These are phyloP conservation scores for Brevimyrus niger DNA, from an alignment of 2,113 vertebrate species.

Conservation along the genomic window DNA sequence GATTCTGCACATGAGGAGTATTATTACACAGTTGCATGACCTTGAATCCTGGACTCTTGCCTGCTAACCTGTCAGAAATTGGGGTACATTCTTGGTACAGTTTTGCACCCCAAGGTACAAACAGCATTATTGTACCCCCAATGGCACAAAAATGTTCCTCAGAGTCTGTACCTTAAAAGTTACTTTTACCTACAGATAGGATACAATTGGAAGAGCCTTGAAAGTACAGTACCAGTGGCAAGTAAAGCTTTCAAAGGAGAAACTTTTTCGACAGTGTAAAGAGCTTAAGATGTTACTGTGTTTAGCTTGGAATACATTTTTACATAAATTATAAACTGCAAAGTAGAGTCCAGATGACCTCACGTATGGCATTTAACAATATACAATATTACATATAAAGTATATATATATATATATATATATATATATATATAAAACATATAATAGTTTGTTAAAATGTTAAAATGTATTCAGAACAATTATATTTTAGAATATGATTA, in stretches of 20 bases:
- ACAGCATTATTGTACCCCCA: not conserved
- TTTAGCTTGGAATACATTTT: not conserved
- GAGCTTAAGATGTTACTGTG: not conserved
- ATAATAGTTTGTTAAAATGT: not conserved
- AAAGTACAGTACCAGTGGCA: not conserved
- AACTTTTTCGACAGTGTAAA: not conserved
- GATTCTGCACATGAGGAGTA: not conserved
- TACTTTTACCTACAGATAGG: not conserved
- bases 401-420: no score
- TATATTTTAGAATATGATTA: not conserved
- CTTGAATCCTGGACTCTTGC: not conserved
- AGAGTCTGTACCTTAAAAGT: not conserved
- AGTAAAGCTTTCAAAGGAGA: not conserved
- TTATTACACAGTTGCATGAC: not conserved
- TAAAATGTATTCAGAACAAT: not conserved
- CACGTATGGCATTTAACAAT: not conserved
- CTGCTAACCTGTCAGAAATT: not conserved
- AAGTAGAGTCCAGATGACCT: not conserved
- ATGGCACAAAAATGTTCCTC: not conserved
- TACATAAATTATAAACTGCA: not conserved
- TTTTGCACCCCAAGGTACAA: not conserved
- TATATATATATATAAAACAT: no score
- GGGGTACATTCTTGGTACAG: not conserved
- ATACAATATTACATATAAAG: not conserved
- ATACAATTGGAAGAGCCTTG: not conserved